These are phyloP conservation scores for Microchrysa polita DNA, from an alignment of 2,888 invertebrate species.

Conservation along the genomic window DNA sequence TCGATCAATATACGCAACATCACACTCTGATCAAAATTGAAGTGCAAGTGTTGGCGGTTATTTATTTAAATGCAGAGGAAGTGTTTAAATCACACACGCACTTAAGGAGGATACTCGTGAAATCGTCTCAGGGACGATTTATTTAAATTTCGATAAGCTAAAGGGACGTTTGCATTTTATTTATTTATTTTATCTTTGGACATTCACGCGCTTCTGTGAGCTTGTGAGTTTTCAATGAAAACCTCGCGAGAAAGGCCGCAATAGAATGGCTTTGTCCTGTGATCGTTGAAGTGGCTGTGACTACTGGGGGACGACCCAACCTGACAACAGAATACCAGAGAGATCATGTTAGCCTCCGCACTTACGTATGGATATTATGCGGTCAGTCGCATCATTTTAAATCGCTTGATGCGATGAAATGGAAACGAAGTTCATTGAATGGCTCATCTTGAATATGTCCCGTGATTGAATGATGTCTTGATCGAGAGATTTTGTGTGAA, in stretches of 20 bases:
- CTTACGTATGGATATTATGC: constrained; percentile 41
- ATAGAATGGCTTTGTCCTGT: constrained; percentile 31
- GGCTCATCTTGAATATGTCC: constrained; percentile 39
- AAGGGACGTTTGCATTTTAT: not conserved
- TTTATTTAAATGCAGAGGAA: constrained; percentile 50
- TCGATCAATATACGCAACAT: constrained; percentile 20
- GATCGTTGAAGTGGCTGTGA: not conserved
- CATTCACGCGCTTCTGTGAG: constrained; percentile 8
- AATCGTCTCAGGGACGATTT: constrained; percentile 20
- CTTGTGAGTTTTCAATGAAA: constrained; percentile 17
- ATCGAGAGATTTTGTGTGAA: constrained; percentile 13
- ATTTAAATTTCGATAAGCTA: constrained; percentile 9
- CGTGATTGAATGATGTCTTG: constrained; percentile 31
- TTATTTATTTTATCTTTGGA: too few species aligned
- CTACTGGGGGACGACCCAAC: constrained; percentile 18
- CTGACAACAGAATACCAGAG: constrained; percentile 38
- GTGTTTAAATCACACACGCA: constrained; percentile 49
- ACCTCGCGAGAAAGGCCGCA: not conserved
- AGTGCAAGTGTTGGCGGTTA: constrained; percentile 42
- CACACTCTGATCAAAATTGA: constrained; percentile 21
- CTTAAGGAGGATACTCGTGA: constrained; percentile 19
- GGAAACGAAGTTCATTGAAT: constrained; percentile 38
- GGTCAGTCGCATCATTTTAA: constrained; percentile 30
- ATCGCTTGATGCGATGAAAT: constrained; percentile 21
- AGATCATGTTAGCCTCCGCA: constrained; percentile 1